Evolutionary conservation across 2,888 invertebrate genomes (phyloP), one percentile per base, ranked within the genome.

Genomic region (Cantharis rufa): DNA sequence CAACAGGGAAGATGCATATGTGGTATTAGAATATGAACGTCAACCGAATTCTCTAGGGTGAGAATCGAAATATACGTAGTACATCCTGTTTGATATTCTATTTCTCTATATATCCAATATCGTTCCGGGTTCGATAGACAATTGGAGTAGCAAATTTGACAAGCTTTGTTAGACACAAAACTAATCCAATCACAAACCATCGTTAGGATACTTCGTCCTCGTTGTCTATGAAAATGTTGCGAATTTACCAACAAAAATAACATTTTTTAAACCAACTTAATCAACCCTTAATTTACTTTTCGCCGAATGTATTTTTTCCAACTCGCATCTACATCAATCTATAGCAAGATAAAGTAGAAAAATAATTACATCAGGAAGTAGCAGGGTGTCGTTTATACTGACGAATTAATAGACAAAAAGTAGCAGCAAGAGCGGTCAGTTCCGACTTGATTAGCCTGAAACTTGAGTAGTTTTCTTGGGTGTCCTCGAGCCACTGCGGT

Each of bases 1-100:
- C 71, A 66, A 27, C 28, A 69, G 69, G 32, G 71, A 72, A 76
- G 76, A 76, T 76, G 72, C 76, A 76, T 76, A 72, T 76, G 76
- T 64, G 72, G 72, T 70, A 71, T 69, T 70, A 63, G 63, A 69
- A 72, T 76, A 76, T 72, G 72, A 76, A 76, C 64, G 70, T 70
- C 76, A 72, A 70, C 48, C 24, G 76, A 72, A 76, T 72, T 72
- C 76, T 72, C 76, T 28, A 61, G 76, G 72, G 76, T 62, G 48
- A 69, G 28, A 62, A 69, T 9, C 64, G 74, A 72, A 74, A 77
- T 71, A 71, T 74, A 63, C 63, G 63, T 21, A 16, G 21, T 66
- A 77, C 77, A 71, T 77, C 71, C 71, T 74, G 62, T 74, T 74
- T 71, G 74, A 74, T 77, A 77, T 77, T 77, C 74, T 74, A 74